Percentiles rank a stretch among this genome's conserved stretches.
phyloP scores from a whole-genome alignment of 1,140 invertebrate species.

The Chironomus tepperi region DNA sequence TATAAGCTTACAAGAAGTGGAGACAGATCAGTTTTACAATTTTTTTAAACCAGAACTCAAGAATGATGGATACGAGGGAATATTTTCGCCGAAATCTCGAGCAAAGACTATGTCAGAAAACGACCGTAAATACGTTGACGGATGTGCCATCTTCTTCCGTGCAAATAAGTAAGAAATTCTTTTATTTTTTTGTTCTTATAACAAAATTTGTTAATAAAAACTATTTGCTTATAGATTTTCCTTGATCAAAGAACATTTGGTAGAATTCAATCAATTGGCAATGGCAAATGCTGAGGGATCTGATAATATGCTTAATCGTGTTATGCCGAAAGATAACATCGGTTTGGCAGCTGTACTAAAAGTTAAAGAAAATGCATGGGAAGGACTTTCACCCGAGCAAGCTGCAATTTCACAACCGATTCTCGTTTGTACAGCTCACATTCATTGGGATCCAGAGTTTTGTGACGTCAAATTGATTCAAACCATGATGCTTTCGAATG shows the following conservation, averaged over 20 bases:
- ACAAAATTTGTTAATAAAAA: slow-evolving; percentile 20
- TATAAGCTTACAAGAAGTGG: slow-evolving; percentile 95
- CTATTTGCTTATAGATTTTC: slow-evolving; percentile 64
- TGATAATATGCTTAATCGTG: slow-evolving; percentile 97
- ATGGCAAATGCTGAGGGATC: slow-evolving; percentile 97
- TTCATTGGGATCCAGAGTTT: slow-evolving; percentile 99
- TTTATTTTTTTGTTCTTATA: neutral
- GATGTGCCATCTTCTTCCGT: slow-evolving; percentile 97
- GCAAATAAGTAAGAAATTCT: slow-evolving; percentile 73
- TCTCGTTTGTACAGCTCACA: slow-evolving; percentile 95
- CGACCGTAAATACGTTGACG: slow-evolving; percentile 96
- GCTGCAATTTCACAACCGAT: slow-evolving; percentile 72
- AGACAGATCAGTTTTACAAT: slow-evolving; percentile 97
- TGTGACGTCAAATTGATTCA: slow-evolving; percentile 99
- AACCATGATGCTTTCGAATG: slow-evolving; percentile 98
- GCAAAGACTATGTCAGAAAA: slow-evolving; percentile 97
- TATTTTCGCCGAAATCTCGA: slow-evolving; percentile 96
- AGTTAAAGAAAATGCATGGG: slow-evolving; percentile 89
- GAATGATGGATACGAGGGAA: slow-evolving; percentile 91
- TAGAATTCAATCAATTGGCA: slow-evolving; percentile 96
- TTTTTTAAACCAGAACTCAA: slow-evolving; percentile 94
- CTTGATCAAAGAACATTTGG: slow-evolving; percentile 88
- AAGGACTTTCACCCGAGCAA: slow-evolving; percentile 67
- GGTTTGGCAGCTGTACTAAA: slow-evolving; percentile 89
- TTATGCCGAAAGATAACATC: slow-evolving; percentile 99